A percentile compares a stretch with the other conserved stretches of the same genome.
phyloP scores from a whole-genome alignment of 2,113 vertebrate genomes.

The Falcunculus frontatus region DNA sequence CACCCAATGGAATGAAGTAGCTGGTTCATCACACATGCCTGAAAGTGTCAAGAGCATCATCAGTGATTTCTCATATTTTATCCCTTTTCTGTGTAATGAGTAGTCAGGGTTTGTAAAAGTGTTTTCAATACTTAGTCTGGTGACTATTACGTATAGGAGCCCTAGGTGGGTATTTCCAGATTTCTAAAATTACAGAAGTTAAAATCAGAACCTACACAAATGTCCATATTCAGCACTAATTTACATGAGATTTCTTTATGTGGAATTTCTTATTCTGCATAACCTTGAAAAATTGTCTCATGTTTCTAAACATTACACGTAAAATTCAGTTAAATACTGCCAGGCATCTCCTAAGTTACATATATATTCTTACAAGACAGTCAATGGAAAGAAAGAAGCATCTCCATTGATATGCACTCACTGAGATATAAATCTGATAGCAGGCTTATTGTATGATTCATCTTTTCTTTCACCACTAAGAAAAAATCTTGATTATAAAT shows the following conservation, averaged over 20 bases:
- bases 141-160: neutral
- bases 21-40: neutral
- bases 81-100: neutral
- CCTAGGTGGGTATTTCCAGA: neutral
- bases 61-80: neutral
- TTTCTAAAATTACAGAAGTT: neutral
- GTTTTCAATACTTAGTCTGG: neutral
- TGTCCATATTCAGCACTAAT: neutral
- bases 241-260: neutral
- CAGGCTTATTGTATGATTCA: neutral
- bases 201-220: neutral
- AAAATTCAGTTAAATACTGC: neutral
- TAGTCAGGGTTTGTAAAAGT: neutral
- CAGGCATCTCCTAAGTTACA: neutral
- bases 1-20: neutral
- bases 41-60: neutral
- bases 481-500: neutral
- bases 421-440: neutral
- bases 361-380: neutral
- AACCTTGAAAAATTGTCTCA: neutral
- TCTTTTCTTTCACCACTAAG: neutral
- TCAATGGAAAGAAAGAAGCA: neutral
- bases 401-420: neutral
- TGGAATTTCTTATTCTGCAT: neutral
- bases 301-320: neutral